phyloP scores from a whole-genome alignment of 2,888 invertebrate species.

The Aphidius colemani region DNA sequence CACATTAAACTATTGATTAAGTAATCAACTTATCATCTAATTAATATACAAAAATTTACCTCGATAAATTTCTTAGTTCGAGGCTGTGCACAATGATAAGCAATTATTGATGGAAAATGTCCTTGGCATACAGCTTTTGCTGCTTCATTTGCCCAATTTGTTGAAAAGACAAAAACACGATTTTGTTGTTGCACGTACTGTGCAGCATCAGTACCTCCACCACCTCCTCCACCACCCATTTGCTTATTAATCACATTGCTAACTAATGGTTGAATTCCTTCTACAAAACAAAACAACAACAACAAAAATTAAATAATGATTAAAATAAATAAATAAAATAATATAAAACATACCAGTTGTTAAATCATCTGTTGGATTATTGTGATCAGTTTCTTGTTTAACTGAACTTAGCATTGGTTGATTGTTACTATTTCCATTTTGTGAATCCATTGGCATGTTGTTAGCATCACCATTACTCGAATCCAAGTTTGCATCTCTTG shows the following conservation, averaged over 20 bases:
- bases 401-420: conserved; percentile 50
- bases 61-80: conserved; percentile 93
- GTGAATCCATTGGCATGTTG: conserved; percentile 48
- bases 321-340: conserved; percentile 12
- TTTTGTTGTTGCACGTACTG: conserved; percentile 94
- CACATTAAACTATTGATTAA: no score
- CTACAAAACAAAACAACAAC: conserved; percentile 55
- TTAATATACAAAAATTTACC: conserved; percentile 62
- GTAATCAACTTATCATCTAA: no score
- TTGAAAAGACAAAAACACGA: conserved; percentile 97
- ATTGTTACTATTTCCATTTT: conserved; percentile 44
- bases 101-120: conserved; percentile 89
- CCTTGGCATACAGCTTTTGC: conserved; percentile 91
- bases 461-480: conserved; percentile 43
- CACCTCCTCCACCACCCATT: conserved; percentile 72
- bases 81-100: conserved; percentile 94
- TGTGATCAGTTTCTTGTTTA: conserved; percentile 53
- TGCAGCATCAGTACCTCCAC: conserved; percentile 83
- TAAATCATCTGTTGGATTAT: conserved; percentile 49
- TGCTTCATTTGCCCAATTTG: conserved; percentile 90
- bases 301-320: not conserved
- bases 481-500: conserved; percentile 50
- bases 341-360: conserved; percentile 40
- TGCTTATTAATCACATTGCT: conserved; percentile 81
- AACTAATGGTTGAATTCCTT: conserved; percentile 74